Evolutionary conservation across 2,797 vertebrate genomes (phyloP).

Genomic region (Sebastes trivittatus): DNA sequence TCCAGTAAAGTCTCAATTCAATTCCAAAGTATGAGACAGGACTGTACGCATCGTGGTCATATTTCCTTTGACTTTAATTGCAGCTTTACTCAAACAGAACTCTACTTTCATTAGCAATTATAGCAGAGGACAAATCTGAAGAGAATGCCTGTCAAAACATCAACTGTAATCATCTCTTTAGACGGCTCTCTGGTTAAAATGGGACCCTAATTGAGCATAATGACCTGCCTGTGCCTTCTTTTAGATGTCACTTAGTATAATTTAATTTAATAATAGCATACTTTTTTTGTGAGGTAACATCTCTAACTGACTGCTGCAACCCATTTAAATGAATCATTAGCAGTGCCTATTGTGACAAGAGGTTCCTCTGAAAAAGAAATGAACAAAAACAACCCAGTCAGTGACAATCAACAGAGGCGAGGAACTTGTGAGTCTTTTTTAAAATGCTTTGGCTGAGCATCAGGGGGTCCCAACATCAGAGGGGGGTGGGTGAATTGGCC

Average conservation of each 20-base stretch:
- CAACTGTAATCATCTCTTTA: slow-evolving; percentile 12
- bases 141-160: slow-evolving; percentile 38
- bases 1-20: background rate
- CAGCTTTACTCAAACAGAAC: slow-evolving; percentile 12
- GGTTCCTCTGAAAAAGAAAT: background rate
- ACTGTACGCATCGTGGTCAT: background rate
- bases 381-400: slow-evolving; percentile 7
- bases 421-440: background rate
- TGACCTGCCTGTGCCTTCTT: slow-evolving; percentile 9
- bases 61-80: slow-evolving; percentile 18
- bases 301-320: slow-evolving; percentile 4
- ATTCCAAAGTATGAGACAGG: background rate
- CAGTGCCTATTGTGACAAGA: background rate
- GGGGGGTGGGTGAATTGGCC: background rate
- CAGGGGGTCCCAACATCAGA: background rate
- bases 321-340: slow-evolving; percentile 21
- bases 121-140: slow-evolving; percentile 7
- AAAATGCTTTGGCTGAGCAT: background rate
- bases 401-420: background rate
- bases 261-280: background rate
- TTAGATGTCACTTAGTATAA: slow-evolving; percentile 19
- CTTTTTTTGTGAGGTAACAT: background rate
- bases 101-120: slow-evolving; percentile 20
- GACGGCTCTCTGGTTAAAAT: slow-evolving; percentile 17
- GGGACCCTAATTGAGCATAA: slow-evolving; percentile 38